Base-by-base conservation (phyloP, 2,888 invertebrate genomes). In the Cerceris ruficornis region DNA sequence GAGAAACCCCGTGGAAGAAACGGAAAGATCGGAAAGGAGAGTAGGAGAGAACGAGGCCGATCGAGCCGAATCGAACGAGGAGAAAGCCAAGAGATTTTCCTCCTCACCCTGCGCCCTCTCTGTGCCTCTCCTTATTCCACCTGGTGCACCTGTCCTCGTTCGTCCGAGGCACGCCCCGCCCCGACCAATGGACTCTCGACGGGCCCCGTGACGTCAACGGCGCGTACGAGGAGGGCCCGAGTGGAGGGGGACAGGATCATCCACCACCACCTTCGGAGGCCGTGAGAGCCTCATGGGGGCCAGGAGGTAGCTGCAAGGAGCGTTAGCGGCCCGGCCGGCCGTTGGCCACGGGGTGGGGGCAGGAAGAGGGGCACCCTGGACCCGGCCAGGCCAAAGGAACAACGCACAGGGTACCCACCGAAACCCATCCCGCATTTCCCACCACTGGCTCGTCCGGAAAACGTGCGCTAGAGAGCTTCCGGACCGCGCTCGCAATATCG, bases 301-400 rank as follows among this genome's bases (percentile, higher is more conserved):
- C 83, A 82, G 80, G 77, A 60, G 77, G 69, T 66, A 74, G 77
- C 81, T 71, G 78, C 77, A 72, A 75, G 80, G 77, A 75, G 84
- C 81, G 75, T 92, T 93, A 92, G 92, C 93, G 93, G 84, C 77
- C 82, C 68, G 83, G 84, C 81, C 79, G 81, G 81, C 82, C 69
- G 82, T 79, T 77, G 81, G 84, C 71, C 84, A 71, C 65, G 59
- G 77, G 83, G 85, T 85, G 85, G 85, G 85, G 85, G 80, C 85
- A 85, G 85, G 85, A 85, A 85, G 85, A 85, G 86, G 86, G 85
- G 85, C 81, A 85, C 83, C 81, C 85, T 85, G 85, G 79, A 74
- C 67, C 80, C 69, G 72, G 74, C 69, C 78, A 75, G 76, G 60
- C 74, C 69, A 78, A 81, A 77, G 82, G 80, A 80, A 80, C 80